phyloP scores from a whole-genome alignment of 2,888 invertebrate species.

The Griposia aprilina region DNA sequence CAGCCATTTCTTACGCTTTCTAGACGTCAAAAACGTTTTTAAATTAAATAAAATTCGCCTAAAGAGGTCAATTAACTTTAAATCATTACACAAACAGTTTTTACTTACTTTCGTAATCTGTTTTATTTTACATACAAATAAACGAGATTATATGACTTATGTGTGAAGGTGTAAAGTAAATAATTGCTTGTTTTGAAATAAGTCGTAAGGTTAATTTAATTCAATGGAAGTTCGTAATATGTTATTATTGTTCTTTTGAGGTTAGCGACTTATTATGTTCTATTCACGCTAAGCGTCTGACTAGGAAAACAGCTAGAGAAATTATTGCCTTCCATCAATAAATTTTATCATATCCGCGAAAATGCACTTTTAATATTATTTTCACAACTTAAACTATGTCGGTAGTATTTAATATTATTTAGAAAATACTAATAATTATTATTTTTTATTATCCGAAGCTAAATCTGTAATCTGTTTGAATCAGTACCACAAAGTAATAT shows the following conservation, averaged over 20 bases:
- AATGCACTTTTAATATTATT: neutral
- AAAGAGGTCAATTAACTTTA: conserved; percentile 61
- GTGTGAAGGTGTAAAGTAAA: neutral
- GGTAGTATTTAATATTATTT: neutral
- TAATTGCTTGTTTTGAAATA: conserved; percentile 21
- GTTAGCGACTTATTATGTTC: conserved; percentile 13
- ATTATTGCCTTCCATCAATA: neutral
- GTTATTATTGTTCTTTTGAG: conserved; percentile 36
- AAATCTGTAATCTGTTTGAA: neutral
- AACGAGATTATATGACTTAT: conserved; percentile 45
- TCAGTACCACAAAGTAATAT: neutral
- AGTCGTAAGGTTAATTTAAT: conserved; percentile 55
- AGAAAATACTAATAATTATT: too few species aligned
- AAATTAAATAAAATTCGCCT: conserved; percentile 41
- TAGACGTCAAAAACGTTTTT: conserved; percentile 26
- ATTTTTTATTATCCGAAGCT: neutral
- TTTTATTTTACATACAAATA: conserved; percentile 30
- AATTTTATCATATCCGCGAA: neutral
- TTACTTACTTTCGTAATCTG: conserved; percentile 59
- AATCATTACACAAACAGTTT: conserved; percentile 53
- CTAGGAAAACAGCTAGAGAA: conserved; percentile 20
- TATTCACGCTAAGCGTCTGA: conserved; percentile 17
- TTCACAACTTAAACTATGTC: neutral
- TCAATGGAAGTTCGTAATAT: conserved; percentile 33
- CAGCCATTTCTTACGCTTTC: conserved; percentile 40